A percentile compares a stretch with the other conserved stretches of the same genome.
phyloP scores from a whole-genome alignment of 2,113 vertebrate species.

The Anguilla japonica region DNA sequence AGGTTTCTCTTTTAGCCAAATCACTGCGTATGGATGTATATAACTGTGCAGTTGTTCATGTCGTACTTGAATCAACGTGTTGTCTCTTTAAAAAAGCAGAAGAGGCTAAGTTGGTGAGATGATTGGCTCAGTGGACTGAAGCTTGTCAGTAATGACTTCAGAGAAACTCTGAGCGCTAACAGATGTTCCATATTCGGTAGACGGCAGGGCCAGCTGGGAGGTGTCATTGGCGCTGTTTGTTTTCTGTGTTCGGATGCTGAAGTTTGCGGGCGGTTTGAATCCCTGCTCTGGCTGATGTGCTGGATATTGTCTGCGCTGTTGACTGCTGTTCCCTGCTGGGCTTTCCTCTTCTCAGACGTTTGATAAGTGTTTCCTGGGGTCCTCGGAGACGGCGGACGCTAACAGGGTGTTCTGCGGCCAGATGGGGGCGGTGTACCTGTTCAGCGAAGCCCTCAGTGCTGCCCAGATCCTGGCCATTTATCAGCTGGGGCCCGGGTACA shows the following conservation, averaged over 20 bases:
- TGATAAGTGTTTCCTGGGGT: constrained; percentile 98
- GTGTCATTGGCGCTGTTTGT: no score
- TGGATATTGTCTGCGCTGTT: not conserved
- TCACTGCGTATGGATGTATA: not conserved
- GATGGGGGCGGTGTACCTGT: constrained; percentile 96
- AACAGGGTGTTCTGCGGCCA: constrained; percentile 96
- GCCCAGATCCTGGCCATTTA: constrained; percentile 96
- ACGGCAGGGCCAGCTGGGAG: no score
- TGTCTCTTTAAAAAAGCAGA: not conserved
- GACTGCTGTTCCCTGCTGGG: not conserved
- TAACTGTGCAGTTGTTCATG: not conserved
- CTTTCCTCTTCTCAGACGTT: constrained; percentile 77
- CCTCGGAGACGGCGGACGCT: constrained; percentile 91
- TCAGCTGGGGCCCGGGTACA: constrained; percentile 93
- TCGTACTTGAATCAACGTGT: not conserved
- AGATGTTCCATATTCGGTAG: no score
- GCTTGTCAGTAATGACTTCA: not conserved
- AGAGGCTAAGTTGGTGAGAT: not conserved
- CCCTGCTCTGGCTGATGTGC: not conserved
- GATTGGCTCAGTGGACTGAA: not conserved
- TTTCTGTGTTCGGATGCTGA: not conserved
- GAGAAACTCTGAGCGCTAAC: no score
- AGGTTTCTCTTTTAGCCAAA: not conserved
- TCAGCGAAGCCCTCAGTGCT: constrained; percentile 90
- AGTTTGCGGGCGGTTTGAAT: not conserved